Evolutionary conservation across 1,140 invertebrate genomes (phyloP), one percentile per base, ranked within the genome.

Genomic region (Aricia agestis): DNA sequence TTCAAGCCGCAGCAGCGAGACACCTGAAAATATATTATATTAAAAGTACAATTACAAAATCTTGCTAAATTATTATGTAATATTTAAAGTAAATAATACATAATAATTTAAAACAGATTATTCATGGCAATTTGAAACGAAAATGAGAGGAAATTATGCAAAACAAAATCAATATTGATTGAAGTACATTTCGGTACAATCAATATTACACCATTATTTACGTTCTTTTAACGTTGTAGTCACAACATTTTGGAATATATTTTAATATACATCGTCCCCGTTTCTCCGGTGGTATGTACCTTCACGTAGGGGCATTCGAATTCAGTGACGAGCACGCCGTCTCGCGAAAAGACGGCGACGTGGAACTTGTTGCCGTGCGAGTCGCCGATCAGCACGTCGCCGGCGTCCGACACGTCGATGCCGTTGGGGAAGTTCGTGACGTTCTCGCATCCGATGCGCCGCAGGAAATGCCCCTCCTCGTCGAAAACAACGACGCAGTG

Each of bases 331-430:
- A 98, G 93, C 59, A 94, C 94, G 19, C 97, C 97, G 85, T 97
- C 96, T 72, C 96, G 94, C 31, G 95, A 95, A 89, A 98, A 99
- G 25, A 98, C 97, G 69, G 97, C 97, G 65, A 99, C 97, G 87
- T 99, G 98, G 86, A 99, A 99, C 78, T 98, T 95, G 93, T 99
- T 99, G 15, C 98, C 98, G 92, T 99, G 98, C 11, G 98, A 98
- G 91, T 99, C 98, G 17, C 98, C 98, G 81, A 99, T 97, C 68
- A 99, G 94, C 70, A 99, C 96, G 92, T 99, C 98, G 59, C 98
- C 98, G 73, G 97, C 97, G 92, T 98, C 97, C 65, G 97, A 98
- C 82, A 99, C 98, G 90, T 99, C 98, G 80, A 99, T 99, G 71
- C 98, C 98, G 90, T 99, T 99, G 10, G 98, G 98, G 90, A 98